A percentile compares a stretch with the other conserved stretches of the same genome.
Evolutionary conservation across 1,140 invertebrate species (phyloP).

Genomic region (Temnothorax curvispinosus): DNA sequence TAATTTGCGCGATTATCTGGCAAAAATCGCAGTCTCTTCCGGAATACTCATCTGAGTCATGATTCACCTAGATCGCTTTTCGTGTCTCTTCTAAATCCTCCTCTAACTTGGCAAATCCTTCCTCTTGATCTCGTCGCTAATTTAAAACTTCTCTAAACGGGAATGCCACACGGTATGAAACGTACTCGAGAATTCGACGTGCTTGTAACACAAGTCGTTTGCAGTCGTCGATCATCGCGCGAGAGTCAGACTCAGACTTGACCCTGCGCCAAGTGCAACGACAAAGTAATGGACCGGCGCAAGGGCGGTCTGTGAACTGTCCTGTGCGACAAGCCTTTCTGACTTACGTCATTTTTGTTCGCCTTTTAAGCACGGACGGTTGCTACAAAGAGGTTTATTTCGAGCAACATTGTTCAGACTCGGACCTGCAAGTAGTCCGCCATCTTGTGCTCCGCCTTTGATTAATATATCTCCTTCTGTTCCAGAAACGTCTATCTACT

Average conservation of each 20-base stretch:
- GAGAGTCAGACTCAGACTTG: constrained; percentile 3
- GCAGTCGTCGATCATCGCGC: background rate
- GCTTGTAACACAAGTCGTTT: background rate
- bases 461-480: background rate
- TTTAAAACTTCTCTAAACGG: background rate
- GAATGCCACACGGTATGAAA: too few relatives aligned
- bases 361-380: background rate
- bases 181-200: background rate
- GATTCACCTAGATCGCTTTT: background rate
- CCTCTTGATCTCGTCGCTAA: background rate
- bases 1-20: background rate
- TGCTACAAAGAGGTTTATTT: background rate
- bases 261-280: constrained; percentile 30
- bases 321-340: background rate
- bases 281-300: constrained; percentile 12
- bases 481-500: background rate
- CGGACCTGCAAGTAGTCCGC: background rate
- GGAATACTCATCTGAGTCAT: background rate
- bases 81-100: background rate
- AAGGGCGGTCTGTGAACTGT: constrained; percentile 33
- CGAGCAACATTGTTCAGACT: background rate
- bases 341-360: background rate
- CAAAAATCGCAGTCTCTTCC: background rate
- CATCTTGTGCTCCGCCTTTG: background rate
- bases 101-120: background rate